Evolutionary conservation across 2,888 invertebrate genomes (phyloP).

Genomic region (Actias luna): DNA sequence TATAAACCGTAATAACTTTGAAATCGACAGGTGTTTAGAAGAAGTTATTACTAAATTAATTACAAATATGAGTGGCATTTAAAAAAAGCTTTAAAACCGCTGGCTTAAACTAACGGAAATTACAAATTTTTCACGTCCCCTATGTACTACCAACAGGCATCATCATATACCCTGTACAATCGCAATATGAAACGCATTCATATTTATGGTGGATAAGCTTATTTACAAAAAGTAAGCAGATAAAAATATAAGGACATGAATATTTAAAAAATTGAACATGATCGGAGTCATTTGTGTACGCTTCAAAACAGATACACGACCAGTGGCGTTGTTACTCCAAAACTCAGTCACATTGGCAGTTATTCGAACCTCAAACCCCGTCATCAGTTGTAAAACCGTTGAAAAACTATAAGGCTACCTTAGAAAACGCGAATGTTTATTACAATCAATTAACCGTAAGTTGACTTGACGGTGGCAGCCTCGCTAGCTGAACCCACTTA

Average conservation of each 20-base stretch:
- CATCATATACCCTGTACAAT: slow-evolving; percentile 6
- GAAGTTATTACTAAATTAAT: no score
- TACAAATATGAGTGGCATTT: no score
- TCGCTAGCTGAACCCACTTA: no score
- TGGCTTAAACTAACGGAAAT: neutral
- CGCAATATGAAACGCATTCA: neutral
- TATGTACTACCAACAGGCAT: neutral
- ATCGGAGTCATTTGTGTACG: neutral
- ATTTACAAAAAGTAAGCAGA: slow-evolving; percentile 2
- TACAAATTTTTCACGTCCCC: neutral
- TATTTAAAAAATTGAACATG: neutral
- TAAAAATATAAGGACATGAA: neutral
- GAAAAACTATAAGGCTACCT: neutral
- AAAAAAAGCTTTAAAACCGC: neutral
- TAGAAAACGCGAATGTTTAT: neutral
- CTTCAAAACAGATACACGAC: neutral
- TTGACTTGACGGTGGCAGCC: neutral
- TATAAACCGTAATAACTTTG: no score
- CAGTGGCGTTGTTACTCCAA: no score
- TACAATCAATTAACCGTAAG: neutral
- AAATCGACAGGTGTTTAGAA: no score
- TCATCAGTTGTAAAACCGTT: no score
- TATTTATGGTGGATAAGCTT: neutral
- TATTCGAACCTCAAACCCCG: no score
- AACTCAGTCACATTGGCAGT: no score